Conservation (phyloP, 2,888 invertebrate genomes). For the Acheta domesticus region DNA sequence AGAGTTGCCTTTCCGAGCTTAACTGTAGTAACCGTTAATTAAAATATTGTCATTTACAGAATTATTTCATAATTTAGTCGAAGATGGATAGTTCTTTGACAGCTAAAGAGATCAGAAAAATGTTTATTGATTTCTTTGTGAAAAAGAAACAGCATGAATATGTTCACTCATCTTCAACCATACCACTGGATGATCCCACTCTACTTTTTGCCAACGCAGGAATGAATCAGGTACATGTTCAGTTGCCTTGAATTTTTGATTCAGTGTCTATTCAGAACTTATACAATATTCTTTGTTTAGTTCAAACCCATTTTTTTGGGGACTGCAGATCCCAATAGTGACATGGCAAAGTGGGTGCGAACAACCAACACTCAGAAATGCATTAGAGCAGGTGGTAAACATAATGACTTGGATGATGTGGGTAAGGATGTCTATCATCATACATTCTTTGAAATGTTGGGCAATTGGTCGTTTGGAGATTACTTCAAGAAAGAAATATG, state of each 20-base stretch:
- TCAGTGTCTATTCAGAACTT: too few species aligned
- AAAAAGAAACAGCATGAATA: slow-evolving; percentile 79
- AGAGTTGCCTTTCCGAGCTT: too few species aligned
- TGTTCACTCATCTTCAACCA: slow-evolving; percentile 95
- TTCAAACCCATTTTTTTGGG: slow-evolving; percentile 98
- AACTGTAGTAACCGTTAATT: too few species aligned
- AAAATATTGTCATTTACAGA: too few species aligned
- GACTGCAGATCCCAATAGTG: slow-evolving; percentile 92
- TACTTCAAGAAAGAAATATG: slow-evolving; percentile 99
- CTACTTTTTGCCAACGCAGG: slow-evolving; percentile 97
- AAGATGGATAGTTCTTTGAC: slow-evolving; percentile 40
- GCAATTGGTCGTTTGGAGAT: slow-evolving; percentile 99
- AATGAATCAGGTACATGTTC: slow-evolving; percentile 81
- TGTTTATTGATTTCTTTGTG: slow-evolving; percentile 87
- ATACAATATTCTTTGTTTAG: slow-evolving; percentile 45
- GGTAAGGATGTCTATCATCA: slow-evolving; percentile 99
- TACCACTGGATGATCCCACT: slow-evolving; percentile 97
- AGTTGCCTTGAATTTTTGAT: not conserved
- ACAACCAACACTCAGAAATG: slow-evolving; percentile 97
- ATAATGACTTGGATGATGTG: slow-evolving; percentile 99
- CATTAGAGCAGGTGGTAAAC: slow-evolving; percentile 98
- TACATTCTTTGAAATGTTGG: slow-evolving; percentile 99
- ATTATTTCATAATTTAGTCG: too few species aligned
- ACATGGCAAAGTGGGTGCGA: slow-evolving; percentile 84
- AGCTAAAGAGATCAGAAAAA: slow-evolving; percentile 76